Conservation (phyloP, 1,140 invertebrate species). For the Diabrotica undecimpunctata region DNA sequence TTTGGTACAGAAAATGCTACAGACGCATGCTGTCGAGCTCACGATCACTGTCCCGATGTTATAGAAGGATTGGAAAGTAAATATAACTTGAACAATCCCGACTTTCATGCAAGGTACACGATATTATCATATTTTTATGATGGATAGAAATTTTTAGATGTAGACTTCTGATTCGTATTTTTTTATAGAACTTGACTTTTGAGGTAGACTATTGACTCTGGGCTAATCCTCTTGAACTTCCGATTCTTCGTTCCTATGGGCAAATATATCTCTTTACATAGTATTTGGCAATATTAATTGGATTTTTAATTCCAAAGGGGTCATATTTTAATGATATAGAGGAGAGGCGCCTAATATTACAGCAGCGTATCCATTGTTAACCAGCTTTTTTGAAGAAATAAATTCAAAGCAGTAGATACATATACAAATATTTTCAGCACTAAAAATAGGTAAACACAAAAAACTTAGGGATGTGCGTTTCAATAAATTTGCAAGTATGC, state of each 20-base stretch:
- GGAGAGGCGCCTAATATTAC: too few species aligned
- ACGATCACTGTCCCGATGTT: slow-evolving; percentile 68
- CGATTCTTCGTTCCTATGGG: background rate
- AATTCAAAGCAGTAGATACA: too few species aligned
- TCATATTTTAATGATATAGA: too few species aligned
- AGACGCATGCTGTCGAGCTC: slow-evolving; percentile 73
- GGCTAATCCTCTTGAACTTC: background rate
- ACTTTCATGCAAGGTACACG: slow-evolving; percentile 34
- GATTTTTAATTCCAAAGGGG: too few species aligned
- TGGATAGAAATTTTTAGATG: background rate
- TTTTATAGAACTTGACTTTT: background rate
- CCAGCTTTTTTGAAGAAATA: too few species aligned
- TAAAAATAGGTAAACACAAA: too few species aligned
- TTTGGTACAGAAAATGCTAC: slow-evolving; percentile 62
- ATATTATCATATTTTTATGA: background rate
- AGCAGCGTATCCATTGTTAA: too few species aligned
- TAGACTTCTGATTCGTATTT: background rate
- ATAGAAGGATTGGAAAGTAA: slow-evolving; percentile 57
- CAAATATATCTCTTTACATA: too few species aligned
- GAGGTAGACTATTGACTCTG: background rate
- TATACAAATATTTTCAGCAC: too few species aligned
- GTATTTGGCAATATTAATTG: too few species aligned
- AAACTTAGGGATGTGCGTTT: too few species aligned
- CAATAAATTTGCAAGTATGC: too few species aligned
- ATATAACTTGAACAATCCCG: slow-evolving; percentile 61